Percentiles rank a stretch among this genome's conserved stretches.
phyloP scores from a whole-genome alignment of 2,888 invertebrate species.

The Adelphocoris suturalis region DNA sequence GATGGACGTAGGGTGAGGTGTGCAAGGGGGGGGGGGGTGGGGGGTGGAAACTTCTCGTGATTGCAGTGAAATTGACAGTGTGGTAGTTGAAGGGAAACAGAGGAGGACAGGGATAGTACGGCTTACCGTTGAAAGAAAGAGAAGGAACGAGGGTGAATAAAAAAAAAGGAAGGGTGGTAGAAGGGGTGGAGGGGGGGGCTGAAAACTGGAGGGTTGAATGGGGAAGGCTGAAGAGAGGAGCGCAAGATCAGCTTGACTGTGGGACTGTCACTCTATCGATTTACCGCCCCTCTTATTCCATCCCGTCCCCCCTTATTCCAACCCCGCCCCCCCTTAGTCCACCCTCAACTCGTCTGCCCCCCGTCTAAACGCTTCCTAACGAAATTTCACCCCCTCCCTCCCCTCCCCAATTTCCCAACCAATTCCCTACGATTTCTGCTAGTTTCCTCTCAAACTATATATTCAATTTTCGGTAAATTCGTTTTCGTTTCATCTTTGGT shows the following conservation, averaged over 20 bases:
- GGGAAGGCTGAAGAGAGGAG: constrained; percentile 42
- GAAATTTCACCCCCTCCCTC: not conserved
- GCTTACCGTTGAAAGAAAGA: no score
- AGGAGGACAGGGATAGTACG: no score
- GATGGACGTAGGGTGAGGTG: not conserved
- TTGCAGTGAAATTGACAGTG: constrained; percentile 56
- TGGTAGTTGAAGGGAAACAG: not conserved
- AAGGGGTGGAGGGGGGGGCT: not conserved
- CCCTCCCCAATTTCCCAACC: not conserved
- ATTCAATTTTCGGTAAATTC: not conserved
- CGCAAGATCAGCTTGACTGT: constrained; percentile 64
- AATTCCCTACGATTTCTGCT: constrained; percentile 27
- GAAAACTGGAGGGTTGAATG: not conserved
- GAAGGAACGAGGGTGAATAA: no score
- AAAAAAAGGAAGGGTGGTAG: not conserved
- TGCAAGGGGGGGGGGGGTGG: not conserved
- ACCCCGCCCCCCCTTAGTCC: not conserved
- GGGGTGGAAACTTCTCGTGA: constrained; percentile 17
- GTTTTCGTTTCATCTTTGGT: constrained; percentile 1
- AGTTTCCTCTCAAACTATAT: not conserved
- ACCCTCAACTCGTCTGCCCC: constrained; percentile 5
- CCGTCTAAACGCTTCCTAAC: constrained; percentile 42
- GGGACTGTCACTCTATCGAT: constrained; percentile 65
- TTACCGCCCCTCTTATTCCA: constrained; percentile 13
- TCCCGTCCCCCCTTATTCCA: not conserved